Conservation (phyloP, 2,113 vertebrate species). For the Xenopus tropicalis region UCB_Xtro_10.0 CM004448.2:143825001-143825500, state of each 20-base stretch:
- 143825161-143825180: too few relatives aligned
- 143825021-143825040: too few relatives aligned
- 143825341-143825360: constrained; percentile 11
- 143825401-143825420: neutral
- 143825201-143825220: too few relatives aligned
- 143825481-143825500: neutral
- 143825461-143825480: constrained; percentile 25
- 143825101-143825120: too few relatives aligned
- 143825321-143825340: neutral
- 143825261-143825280: constrained; percentile 11
- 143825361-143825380: neutral
- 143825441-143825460: neutral
- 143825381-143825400: neutral
- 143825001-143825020: too few relatives aligned
- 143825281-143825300: neutral
- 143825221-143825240: neutral
- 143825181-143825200: too few relatives aligned
- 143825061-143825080: too few relatives aligned
- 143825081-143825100: too few relatives aligned
- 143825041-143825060: too few relatives aligned
- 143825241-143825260: neutral
- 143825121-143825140: too few relatives aligned
- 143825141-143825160: too few relatives aligned
- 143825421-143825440: neutral
- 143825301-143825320: constrained; percentile 8